These are phyloP conservation scores for Rhingia rostrata DNA, from an alignment of 2,888 invertebrate species.

Conservation along the genomic window DNA sequence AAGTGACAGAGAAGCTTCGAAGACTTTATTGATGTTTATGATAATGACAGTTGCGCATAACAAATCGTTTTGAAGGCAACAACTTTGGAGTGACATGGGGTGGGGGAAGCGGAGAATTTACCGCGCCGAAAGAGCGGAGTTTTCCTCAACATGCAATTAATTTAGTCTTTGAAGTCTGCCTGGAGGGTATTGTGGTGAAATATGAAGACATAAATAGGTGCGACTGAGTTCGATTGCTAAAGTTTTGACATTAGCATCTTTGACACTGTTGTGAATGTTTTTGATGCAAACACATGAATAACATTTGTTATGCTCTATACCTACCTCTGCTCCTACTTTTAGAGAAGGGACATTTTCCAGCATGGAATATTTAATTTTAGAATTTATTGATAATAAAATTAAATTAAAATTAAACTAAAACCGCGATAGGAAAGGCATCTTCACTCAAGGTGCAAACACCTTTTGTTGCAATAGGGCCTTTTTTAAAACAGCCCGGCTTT, in stretches of 20 bases:
- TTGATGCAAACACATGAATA: too few relatives aligned
- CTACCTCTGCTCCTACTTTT: too few relatives aligned
- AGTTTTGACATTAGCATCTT: not conserved
- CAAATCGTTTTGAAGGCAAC: constrained; percentile 13
- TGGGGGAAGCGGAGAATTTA: not conserved
- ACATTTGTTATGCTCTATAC: too few relatives aligned
- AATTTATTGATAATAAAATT: too few relatives aligned
- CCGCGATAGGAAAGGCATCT: too few relatives aligned
- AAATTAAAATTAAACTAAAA: too few relatives aligned
- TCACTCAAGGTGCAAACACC: too few relatives aligned
- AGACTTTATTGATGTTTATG: constrained; percentile 25
- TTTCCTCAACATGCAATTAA: not conserved
- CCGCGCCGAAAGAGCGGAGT: not conserved
- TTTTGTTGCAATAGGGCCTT: too few relatives aligned
- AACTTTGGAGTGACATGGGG: not conserved
- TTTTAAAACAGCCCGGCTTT: too few relatives aligned
- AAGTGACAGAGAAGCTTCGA: constrained; percentile 14
- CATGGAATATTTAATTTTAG: too few relatives aligned
- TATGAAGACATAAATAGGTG: not conserved
- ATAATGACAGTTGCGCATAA: constrained; percentile 31
- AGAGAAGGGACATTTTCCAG: too few relatives aligned
- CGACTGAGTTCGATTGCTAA: not conserved
- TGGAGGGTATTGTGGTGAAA: not conserved
- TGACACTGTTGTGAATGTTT: too few relatives aligned
- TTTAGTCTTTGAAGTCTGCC: not conserved